These are phyloP conservation scores for Ectemnius continuus DNA, from an alignment of 2,888 invertebrate genomes.

Conservation along the genomic window DNA sequence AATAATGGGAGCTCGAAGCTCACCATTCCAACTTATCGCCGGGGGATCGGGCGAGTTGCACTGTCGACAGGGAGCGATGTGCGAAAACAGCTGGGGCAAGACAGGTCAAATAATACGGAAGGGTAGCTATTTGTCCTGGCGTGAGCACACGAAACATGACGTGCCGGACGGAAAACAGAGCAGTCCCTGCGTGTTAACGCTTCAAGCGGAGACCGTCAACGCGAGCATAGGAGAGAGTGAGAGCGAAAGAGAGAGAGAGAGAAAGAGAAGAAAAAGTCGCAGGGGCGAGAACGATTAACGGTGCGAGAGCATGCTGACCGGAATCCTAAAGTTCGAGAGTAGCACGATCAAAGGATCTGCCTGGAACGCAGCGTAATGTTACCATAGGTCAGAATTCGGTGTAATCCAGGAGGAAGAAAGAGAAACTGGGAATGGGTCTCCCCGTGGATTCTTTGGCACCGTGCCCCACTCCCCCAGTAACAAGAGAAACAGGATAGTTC, in stretches of 20 bases:
- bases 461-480: constrained; percentile 24
- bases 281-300: too few relatives aligned
- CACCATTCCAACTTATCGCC: too few relatives aligned
- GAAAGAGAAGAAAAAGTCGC: constrained; percentile 15
- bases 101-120: too few relatives aligned
- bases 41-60: too few relatives aligned
- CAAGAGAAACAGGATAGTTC: constrained; percentile 29
- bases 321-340: not conserved
- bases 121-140: too few relatives aligned
- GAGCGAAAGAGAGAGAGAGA: constrained; percentile 12
- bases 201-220: constrained; percentile 18
- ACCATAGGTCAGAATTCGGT: constrained; percentile 17
- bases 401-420: constrained; percentile 26
- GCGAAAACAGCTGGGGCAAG: too few relatives aligned
- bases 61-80: too few relatives aligned
- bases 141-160: too few relatives aligned
- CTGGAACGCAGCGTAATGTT: not conserved
- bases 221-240: constrained; percentile 12
- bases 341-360: constrained; percentile 15
- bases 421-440: constrained; percentile 46
- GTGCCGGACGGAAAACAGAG: too few relatives aligned
- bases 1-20: too few relatives aligned
- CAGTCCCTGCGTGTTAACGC: too few relatives aligned
- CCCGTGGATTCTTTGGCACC: constrained; percentile 40
- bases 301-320: too few relatives aligned